A percentile compares a stretch with the other conserved stretches of the same genome.
Conservation (phyloP, 2,888 invertebrate species). For the Netelia virgata region DNA sequence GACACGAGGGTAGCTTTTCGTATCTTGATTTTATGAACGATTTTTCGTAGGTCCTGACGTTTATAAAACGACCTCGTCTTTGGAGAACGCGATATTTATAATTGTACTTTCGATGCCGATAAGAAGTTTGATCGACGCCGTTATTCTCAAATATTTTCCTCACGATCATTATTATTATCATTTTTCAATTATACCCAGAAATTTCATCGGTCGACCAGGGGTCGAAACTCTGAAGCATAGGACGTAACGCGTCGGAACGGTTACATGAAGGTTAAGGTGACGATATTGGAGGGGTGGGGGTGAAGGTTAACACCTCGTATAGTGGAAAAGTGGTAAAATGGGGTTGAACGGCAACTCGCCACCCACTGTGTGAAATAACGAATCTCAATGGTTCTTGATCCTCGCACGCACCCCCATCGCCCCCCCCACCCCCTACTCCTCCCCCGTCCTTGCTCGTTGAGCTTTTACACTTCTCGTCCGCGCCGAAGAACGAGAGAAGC, state of each 20-base stretch:
- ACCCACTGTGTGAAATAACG: constrained; percentile 48
- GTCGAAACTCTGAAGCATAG: too few species aligned
- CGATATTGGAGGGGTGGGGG: constrained; percentile 50
- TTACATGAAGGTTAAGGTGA: constrained; percentile 7
- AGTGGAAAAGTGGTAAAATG: constrained; percentile 69
- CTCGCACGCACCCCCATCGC: constrained; percentile 5
- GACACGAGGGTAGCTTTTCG: background rate
- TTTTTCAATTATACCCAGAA: too few species aligned
- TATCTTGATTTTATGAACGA: background rate
- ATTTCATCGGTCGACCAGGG: too few species aligned
- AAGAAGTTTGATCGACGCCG: too few species aligned
- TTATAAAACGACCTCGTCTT: background rate
- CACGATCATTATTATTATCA: too few species aligned
- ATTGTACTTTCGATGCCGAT: too few species aligned
- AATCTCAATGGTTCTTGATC: constrained; percentile 71
- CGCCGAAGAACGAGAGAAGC: constrained; percentile 71
- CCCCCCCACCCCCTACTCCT: constrained; percentile 34
- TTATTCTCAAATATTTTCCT: too few species aligned
- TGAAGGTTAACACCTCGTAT: constrained; percentile 60
- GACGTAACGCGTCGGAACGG: background rate
- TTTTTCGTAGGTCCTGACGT: background rate
- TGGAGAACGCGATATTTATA: too few species aligned
- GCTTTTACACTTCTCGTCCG: constrained; percentile 65
- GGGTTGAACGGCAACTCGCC: constrained; percentile 72
- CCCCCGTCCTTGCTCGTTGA: constrained; percentile 54